phyloP scores from a whole-genome alignment of 2,888 invertebrate species.

The Chymomyza procnemis region DNA sequence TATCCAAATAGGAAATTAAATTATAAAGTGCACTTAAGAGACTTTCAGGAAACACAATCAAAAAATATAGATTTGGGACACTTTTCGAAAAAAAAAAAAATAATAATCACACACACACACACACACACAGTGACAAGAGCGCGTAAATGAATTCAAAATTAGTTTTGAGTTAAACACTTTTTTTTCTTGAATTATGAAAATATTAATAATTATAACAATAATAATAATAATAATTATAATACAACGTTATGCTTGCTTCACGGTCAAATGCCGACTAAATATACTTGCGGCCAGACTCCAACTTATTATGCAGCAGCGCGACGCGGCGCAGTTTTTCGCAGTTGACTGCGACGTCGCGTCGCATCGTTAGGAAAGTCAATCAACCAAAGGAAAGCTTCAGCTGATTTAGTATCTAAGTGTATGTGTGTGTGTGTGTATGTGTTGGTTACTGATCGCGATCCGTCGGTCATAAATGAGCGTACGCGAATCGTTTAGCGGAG shows the following conservation, averaged over 20 bases:
- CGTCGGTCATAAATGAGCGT: not conserved
- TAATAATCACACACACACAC: too few relatives aligned
- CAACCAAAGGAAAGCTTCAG: not conserved
- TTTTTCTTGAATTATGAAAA: too few relatives aligned
- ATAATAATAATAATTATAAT: not conserved
- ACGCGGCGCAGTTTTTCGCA: not conserved
- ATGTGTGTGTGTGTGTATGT: not conserved
- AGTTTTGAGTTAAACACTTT: not conserved
- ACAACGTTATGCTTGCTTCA: conserved; percentile 44
- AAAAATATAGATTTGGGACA: not conserved
- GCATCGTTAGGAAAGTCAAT: not conserved
- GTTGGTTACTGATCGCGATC: not conserved
- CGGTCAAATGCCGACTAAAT: conserved; percentile 53
- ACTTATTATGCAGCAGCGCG: conserved; percentile 44
- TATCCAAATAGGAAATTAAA: not conserved
- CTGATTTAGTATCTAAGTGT: not conserved
- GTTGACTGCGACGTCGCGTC: not conserved
- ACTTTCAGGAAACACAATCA: too few relatives aligned
- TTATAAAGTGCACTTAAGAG: too few relatives aligned
- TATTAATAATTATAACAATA: not conserved
- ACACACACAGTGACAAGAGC: too few relatives aligned
- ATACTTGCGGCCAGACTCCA: conserved; percentile 57
- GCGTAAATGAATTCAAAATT: too few relatives aligned
- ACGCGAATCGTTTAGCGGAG: not conserved
- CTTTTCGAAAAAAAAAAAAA: not conserved